Percentiles rank a stretch among this genome's conserved stretches.
phyloP scores from a whole-genome alignment of 2,797 vertebrate genomes.

The Lindbergichthys nudifrons region DNA sequence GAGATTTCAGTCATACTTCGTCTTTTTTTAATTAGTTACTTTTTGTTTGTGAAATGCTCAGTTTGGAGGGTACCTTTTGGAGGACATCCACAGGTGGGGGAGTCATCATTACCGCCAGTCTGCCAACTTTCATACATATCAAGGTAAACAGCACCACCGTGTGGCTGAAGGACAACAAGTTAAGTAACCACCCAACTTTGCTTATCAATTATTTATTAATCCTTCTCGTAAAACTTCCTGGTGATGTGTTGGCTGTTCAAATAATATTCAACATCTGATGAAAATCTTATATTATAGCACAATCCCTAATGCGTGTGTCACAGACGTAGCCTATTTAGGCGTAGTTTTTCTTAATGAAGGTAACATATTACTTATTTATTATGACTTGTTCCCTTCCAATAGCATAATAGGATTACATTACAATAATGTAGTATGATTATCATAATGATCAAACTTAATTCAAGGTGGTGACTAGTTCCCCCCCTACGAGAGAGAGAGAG shows the following conservation, averaged over 20 bases:
- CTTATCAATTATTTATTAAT: slow-evolving; percentile 49
- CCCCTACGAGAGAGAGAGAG: slow-evolving; percentile 11
- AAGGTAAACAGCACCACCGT: slow-evolving; percentile 60
- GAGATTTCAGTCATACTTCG: background rate
- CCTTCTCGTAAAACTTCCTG: slow-evolving; percentile 32
- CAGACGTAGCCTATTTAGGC: too few relatives aligned
- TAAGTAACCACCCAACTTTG: background rate
- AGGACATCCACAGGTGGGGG: slow-evolving; percentile 10
- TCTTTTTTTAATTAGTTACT: background rate
- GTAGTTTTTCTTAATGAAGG: background rate
- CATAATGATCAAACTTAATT: slow-evolving; percentile 14
- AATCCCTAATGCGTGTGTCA: background rate
- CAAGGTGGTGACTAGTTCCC: slow-evolving; percentile 14
- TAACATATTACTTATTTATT: background rate
- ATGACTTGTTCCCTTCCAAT: background rate
- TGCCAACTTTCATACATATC: background rate
- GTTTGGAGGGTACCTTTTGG: background rate
- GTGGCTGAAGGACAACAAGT: slow-evolving; percentile 26
- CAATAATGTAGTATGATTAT: slow-evolving; percentile 3
- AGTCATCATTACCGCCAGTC: background rate
- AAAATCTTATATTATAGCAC: background rate
- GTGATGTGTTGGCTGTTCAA: slow-evolving; percentile 12
- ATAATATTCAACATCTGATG: background rate
- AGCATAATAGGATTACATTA: background rate
- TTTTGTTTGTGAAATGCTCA: background rate